Evolutionary conservation across 2,888 invertebrate genomes (phyloP).

Genomic region (Polydrusus tereticollis): DNA sequence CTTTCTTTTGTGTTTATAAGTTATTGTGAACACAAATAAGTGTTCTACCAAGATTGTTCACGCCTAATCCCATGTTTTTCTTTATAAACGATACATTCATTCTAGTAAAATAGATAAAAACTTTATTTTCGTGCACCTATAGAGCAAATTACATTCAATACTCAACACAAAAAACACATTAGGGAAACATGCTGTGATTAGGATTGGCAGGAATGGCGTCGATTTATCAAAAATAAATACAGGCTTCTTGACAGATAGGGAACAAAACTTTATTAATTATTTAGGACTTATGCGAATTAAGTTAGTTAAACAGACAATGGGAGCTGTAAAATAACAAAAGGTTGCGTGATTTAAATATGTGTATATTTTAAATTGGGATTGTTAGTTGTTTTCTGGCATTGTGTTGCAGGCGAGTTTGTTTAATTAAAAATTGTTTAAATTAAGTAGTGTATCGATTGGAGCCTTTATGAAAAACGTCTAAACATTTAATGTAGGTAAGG

Average conservation of each 20-base stretch:
- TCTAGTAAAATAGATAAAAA: too few species aligned
- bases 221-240: constrained; percentile 21
- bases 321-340: neutral
- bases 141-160: too few species aligned
- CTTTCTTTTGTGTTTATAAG: neutral
- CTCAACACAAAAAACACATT: constrained; percentile 2
- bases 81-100: neutral
- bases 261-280: constrained; percentile 16
- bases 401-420: too few species aligned
- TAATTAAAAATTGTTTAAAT: too few species aligned
- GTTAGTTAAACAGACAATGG: neutral
- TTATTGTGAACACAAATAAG: neutral
- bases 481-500: too few species aligned
- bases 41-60: too few species aligned
- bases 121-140: neutral
- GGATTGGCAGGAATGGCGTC: neutral
- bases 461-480: too few species aligned
- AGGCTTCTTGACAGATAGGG: constrained; percentile 8
- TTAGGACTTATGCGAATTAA: neutral
- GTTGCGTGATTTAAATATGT: neutral
- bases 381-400: neutral
- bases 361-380: neutral
- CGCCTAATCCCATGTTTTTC: too few species aligned
- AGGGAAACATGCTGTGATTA: constrained; percentile 12
- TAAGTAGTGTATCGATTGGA: too few species aligned